Evolutionary conservation across 2,797 vertebrate species (phyloP), one percentile per base, ranked within the genome.

Genomic region (Crocodylus rhombifer): DNA sequence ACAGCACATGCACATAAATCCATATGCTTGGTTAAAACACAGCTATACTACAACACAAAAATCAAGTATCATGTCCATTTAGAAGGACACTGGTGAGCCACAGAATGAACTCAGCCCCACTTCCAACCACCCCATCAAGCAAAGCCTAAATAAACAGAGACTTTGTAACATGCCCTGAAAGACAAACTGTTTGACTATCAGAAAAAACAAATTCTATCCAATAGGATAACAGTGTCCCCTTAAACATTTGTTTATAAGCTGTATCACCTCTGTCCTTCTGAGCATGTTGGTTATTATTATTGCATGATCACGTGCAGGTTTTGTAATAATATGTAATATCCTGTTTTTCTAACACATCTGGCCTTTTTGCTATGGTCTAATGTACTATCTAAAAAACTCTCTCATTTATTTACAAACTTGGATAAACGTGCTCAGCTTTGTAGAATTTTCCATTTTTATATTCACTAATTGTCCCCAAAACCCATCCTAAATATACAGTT

Each of bases 381-480:
- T 81, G 56, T 9, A 0, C 82, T 11, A 67, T 20, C 69, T 7
- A 9, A 86, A 91, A 83, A 28, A 67, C 20, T 18, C n/a, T 5
- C 1, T 78, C 26, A 84, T 6, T 0, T 0, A 61, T 87, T 80
- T 60, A 61, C 1, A 1, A 20, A 1, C 0, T 1, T 1, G 30
- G 71, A 87, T 77, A 90, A 90, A 85, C 79, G 87, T 9, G 33
- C 80, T 64, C 56, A 26, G 16, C n/a, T 77, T 75, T 33, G n/a
- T n/a, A 2, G 1, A 58, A 58, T 42, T 55, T 75, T 73, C 76
- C 73, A 76, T 90, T 87, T 90, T 62, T 86, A 73, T 33, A 14
- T 17, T 36, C 77, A 78, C 92, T 80, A 79, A 93, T 90, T 92
- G 90, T 67, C 71, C 63, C 57, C 55, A 85, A 87, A 88, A 83